Evolutionary conservation across 1,140 invertebrate species (phyloP), one percentile per base, ranked within the genome.

Genomic region (Drosophila ogumai): DNA sequence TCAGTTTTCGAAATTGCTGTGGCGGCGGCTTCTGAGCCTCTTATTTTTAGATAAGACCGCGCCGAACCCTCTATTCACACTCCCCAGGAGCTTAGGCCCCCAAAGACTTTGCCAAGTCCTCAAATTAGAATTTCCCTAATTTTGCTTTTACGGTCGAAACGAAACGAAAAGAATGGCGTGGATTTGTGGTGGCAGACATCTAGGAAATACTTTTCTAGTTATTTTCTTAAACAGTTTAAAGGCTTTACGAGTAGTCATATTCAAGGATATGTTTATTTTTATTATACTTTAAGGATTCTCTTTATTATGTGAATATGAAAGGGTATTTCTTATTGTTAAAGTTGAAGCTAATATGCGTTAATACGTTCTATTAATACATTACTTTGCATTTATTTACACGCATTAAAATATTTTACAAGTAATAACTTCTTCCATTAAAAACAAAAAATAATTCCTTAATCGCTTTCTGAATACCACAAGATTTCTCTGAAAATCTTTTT

Each of bases 21-120:
- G 25, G 54, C 68, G 12, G 36, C 46, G 32, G 41, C 28, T 57
- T 63, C 49, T 66, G 71, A 82, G 66, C 75, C 65, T 75, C 65
- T 72, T 88, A 82, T 86, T 87, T 86, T 72, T 52, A 82, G 84
- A 82, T 88, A 88, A 82, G 79, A 49, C 44, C 75, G 38, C 38
- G 32, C 36, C 25, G 49, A 41, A 36, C 34, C 36, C 57, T 54
- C 19, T 56, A 68, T 59, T 64, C 57, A 46, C 71, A 58, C 55
- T 47, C 55, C 66, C 52, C 19, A 15, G 31, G 54, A 59, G 69
- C 46, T 61, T 40, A 41, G 22, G 17, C 17, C 1, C 36, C 36
- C 13, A 40, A 60, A 58, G 71, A 60, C 57, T 72, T 55, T 72
- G 52, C 66, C 52, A 72, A 72, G 69, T 59, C 69, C 44, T 72